Conservation (phyloP, 1,140 invertebrate species). For the Laodelphax striatellus region DNA sequence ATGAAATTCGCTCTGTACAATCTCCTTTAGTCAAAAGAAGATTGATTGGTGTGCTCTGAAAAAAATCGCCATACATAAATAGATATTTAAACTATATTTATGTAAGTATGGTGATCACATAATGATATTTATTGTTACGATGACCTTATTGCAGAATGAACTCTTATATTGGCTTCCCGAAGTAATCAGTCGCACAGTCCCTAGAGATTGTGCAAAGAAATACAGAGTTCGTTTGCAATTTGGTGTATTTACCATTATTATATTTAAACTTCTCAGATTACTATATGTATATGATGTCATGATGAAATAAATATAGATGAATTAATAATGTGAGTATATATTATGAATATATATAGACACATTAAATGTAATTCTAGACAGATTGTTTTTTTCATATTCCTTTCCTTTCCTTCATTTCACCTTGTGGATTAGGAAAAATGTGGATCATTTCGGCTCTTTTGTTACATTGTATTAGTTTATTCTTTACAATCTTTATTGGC, state of each 20-base stretch:
- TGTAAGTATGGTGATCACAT: slow-evolving; percentile 4
- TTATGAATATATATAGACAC: neutral
- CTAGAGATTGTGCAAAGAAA: neutral
- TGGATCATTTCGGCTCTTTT: too few relatives aligned
- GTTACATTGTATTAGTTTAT: too few relatives aligned
- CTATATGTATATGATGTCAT: slow-evolving; percentile 3
- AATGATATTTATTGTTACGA: too few relatives aligned
- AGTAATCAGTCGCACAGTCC: slow-evolving; percentile 1
- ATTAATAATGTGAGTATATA: neutral
- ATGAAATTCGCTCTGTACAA: slow-evolving; percentile 13
- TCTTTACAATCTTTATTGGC: too few relatives aligned
- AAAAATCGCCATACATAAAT: slow-evolving; percentile 12
- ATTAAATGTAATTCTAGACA: neutral
- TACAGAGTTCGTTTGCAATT: slow-evolving; percentile 11
- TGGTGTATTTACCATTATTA: slow-evolving; percentile 1
- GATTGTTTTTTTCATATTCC: neutral
- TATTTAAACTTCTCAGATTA: slow-evolving; percentile 1
- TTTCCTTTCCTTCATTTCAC: neutral
- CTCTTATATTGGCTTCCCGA: slow-evolving; percentile 14
- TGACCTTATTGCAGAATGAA: slow-evolving; percentile 12
- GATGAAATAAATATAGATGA: neutral
- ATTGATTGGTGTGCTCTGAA: slow-evolving; percentile 11
- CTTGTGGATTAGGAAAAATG: too few relatives aligned
- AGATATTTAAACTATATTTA: slow-evolving; percentile 11
- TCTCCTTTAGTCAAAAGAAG: slow-evolving; percentile 16